A percentile compares a stretch with the other conserved stretches of the same genome.
Conservation (phyloP, 1,140 invertebrate species). For the Drosophila quadrilineata region DNA sequence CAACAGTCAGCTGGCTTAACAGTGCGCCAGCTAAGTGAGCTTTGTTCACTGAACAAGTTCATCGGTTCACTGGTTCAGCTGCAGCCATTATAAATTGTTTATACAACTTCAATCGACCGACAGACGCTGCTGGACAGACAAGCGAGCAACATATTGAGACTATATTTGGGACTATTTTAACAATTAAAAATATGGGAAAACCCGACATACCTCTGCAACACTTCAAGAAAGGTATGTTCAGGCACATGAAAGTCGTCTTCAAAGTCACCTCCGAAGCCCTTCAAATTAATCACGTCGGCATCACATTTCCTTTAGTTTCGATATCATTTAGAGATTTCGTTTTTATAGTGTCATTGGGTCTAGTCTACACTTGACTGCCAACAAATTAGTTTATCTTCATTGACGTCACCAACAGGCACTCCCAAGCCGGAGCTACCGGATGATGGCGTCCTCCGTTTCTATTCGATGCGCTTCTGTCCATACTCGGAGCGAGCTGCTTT, state of each 20-base stretch:
- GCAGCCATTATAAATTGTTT: not conserved
- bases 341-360: slow-evolving; percentile 28
- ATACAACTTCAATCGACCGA: too few relatives aligned
- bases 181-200: too few relatives aligned
- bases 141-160: too few relatives aligned
- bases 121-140: not conserved
- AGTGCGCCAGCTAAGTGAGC: not conserved
- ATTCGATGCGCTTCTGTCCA: slow-evolving; percentile 95
- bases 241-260: not conserved
- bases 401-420: slow-evolving; percentile 83
- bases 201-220: slow-evolving; percentile 53
- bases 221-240: slow-evolving; percentile 67
- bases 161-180: too few relatives aligned
- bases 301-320: not conserved
- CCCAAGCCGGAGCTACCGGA: slow-evolving; percentile 84
- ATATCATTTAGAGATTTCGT: slow-evolving; percentile 15
- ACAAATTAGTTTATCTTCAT: too few relatives aligned
- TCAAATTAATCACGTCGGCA: slow-evolving; percentile 4
- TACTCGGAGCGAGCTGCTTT: slow-evolving; percentile 92
- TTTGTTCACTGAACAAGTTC: not conserved
- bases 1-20: not conserved
- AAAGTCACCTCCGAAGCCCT: slow-evolving; percentile 12
- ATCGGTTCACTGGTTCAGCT: not conserved
- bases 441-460: slow-evolving; percentile 88
- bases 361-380: too few relatives aligned